Evolutionary conservation across 2,888 invertebrate species (phyloP), one percentile per base, ranked within the genome.

Genomic region (Autographa gamma): DNA sequence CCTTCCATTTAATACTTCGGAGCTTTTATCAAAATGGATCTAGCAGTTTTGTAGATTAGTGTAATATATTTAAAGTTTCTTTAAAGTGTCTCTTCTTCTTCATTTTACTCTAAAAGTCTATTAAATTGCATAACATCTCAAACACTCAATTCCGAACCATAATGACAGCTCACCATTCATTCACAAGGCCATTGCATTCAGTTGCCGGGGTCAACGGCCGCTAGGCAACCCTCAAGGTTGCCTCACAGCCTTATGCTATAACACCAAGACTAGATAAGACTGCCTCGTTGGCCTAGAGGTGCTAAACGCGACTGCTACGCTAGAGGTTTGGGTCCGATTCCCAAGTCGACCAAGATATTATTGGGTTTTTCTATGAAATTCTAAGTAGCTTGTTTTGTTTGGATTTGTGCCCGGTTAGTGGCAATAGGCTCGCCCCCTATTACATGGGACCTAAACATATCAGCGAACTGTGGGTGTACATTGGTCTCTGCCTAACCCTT

Each of bases 161-260:
- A 11, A 11, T 11, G 18, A n/a, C 63, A 63, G 63, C 59, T 52
- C 52, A 56, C 74, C 54, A 66, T 74, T 67, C 64, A 66, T 60
- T 6, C 62, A 70, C 78, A 74, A 74, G 74, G 70, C 62, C 70
- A 48, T 19, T 67, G 67, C 67, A 62, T 62, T 67, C 61, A 43
- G 61, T 38, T 31, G 43, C 60, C 38, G 56, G 63, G 56, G 63
- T 63, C 56, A 41, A 56, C 11, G 56, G 14, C 63, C 63, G 56
- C 13, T 25, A 8, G 9, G 14, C 9, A 38, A 63, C 38, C 56
- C 13, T 41, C 63, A 63, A 63, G 63, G 63, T 19, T 63, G 56
- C 11, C 8, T 4, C 8, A 18, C 41, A 41, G 31, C 31, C 16
- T 16, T 52, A 2, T 5, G 19, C 54, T 56, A 56, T 56, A 54